Evolutionary conservation across 2,888 invertebrate species (phyloP), one percentile per base, ranked within the genome.

Genomic region (Diadegma fenestrale): DNA sequence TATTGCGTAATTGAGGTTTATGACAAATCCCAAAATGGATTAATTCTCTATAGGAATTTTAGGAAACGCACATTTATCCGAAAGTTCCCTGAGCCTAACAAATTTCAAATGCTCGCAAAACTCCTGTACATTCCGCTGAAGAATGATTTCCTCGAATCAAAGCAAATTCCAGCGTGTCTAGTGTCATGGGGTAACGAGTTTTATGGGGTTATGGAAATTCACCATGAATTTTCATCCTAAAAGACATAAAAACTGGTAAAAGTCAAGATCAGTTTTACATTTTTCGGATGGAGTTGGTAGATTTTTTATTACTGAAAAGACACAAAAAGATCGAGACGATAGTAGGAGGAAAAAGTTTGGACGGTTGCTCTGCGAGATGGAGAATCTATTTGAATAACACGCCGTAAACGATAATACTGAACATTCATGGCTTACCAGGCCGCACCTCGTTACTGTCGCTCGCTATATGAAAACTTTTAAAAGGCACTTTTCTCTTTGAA

Each of bases 401-500:
- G 26, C 26, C 14, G 58, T 58, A 58, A 58, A 58, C 26, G 22
- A 58, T 58, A 26, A 58, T 14, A 22, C 26, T 58, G 10, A 58
- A 26, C 22, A 54, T 54, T 54, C 54, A 54, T 54, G 58, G 58
- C 14, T 26, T 58, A 26, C 58, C 4, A 14, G 26, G 26, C 58
- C 58, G 58, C 58, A 26, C 58, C 58, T 58, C 26, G 58, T 58
- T 58, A 58, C 14, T 58, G 58, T 58, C 58, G 58, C 58, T 26
- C 4, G 26, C 26, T 58, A 1, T 26, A 26, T 51, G n/a, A 30
- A 41, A 69, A 45, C 68, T 43, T 45, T 19, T 45, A 69, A 30
- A 41, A 45, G 45, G n/a, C 48, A 48, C 48, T 58, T 58, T 58
- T 26, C 58, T 58, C 58, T 58, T 58, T 58, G 58, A 58, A 58